These are phyloP conservation scores for Nebria salina DNA, from an alignment of 2,888 invertebrate species.

Conservation along the genomic window DNA sequence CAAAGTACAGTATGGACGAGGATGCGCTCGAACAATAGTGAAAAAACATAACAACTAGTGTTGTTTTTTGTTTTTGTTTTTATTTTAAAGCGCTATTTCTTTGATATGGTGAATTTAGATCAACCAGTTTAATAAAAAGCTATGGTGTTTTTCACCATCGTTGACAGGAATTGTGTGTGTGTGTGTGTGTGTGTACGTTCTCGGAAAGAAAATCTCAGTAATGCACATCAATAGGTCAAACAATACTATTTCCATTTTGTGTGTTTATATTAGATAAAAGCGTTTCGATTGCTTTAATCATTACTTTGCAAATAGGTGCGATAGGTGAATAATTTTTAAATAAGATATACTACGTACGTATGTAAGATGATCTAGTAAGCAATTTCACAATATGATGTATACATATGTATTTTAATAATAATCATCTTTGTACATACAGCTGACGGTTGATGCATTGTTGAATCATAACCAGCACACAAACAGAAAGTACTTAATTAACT, in stretches of 20 bases:
- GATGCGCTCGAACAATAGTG: neutral
- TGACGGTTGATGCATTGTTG: no score
- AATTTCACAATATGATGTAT: no score
- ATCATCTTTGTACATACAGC: no score
- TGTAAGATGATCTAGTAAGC: no score
- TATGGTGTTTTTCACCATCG: neutral
- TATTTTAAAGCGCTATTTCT: conserved; percentile 31
- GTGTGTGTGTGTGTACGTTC: conserved; percentile 26
- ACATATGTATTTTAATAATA: no score
- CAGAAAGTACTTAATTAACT: no score
- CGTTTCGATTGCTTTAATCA: no score
- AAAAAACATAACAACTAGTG: neutral
- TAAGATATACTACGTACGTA: conserved; percentile 7
- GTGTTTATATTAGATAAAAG: no score
- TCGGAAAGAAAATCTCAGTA: conserved; percentile 35
- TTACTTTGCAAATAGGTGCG: conserved; percentile 25
- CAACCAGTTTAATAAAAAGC: conserved; percentile 30
- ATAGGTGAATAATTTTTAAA: conserved; percentile 26
- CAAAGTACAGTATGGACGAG: neutral
- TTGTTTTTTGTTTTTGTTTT: neutral
- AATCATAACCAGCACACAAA: no score
- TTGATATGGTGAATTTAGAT: conserved; percentile 40
- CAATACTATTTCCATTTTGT: neutral
- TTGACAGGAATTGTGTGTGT: conserved; percentile 28
- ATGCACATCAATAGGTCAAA: conserved; percentile 26